A percentile compares a stretch with the other conserved stretches of the same genome.
Conservation (phyloP, 2,113 vertebrate genomes). For the Toxotes chatareus region DNA sequence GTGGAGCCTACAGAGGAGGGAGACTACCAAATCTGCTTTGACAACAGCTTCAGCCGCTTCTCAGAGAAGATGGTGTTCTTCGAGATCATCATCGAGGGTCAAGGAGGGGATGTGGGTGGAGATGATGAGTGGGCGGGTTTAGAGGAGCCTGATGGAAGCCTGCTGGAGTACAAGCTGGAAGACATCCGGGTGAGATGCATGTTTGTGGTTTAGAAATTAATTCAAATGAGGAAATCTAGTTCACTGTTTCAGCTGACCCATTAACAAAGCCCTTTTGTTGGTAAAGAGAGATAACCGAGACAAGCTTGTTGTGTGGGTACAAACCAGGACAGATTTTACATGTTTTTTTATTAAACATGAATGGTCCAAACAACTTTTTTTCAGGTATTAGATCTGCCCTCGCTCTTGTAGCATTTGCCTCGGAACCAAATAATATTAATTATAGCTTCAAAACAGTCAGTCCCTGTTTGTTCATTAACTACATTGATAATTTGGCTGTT, state of each 20-base stretch:
- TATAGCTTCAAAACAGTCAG: too few species aligned
- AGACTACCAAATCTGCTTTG: conserved; percentile 93
- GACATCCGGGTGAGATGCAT: conserved; percentile 87
- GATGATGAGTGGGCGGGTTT: conserved; percentile 87
- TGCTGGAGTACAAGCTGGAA: conserved; percentile 91
- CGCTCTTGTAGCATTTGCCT: neutral
- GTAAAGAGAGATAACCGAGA: neutral
- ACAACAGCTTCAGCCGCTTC: conserved; percentile 93
- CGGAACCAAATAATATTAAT: too few species aligned
- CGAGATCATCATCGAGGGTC: conserved; percentile 87
- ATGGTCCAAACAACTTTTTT: neutral
- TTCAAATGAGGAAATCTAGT: neutral
- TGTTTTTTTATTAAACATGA: neutral
- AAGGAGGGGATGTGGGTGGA: conserved; percentile 80
- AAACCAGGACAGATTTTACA: neutral
- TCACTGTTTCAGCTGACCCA: neutral
- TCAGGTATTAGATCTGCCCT: neutral
- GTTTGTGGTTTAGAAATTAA: neutral
- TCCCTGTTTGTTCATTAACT: neutral
- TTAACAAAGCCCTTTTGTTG: neutral
- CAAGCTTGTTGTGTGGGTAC: neutral
- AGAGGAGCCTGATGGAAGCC: conserved; percentile 86
- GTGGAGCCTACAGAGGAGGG: conserved; percentile 90
- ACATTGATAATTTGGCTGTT: neutral
- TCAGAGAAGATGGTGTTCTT: conserved; percentile 95